A percentile compares a stretch with the other conserved stretches of the same genome.
These are phyloP conservation scores for Alectoris magna DNA, from an alignment of 2,797 vertebrate species.

Conservation along the genomic window DNA sequence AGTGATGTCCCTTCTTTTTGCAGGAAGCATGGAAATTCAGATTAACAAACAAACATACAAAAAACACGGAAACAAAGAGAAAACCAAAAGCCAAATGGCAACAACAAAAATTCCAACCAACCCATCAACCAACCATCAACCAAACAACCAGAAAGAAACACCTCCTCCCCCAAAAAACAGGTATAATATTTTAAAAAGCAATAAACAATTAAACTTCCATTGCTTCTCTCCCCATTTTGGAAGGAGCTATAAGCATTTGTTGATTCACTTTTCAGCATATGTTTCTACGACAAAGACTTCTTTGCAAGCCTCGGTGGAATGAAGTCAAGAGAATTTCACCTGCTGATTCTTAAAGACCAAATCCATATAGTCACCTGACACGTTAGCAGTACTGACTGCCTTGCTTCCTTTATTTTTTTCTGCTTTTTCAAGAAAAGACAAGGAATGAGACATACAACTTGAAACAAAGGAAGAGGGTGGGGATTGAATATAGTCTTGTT, in stretches of 20 bases:
- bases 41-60: not conserved
- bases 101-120: fast-evolving
- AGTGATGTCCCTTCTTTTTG: not conserved
- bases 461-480: not conserved
- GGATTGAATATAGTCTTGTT: not conserved
- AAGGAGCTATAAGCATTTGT: not conserved
- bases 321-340: not conserved
- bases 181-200: not conserved
- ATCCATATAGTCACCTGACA: not conserved
- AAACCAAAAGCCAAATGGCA: not conserved
- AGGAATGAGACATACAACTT: not conserved
- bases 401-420: fast-evolving
- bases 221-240: not conserved
- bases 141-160: not conserved
- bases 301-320: not conserved
- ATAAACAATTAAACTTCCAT: not conserved
- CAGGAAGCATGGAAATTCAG: not conserved
- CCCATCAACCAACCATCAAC: not conserved
- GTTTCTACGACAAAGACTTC: not conserved
- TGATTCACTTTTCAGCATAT: not conserved
- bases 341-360: not conserved
- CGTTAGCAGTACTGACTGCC: not conserved
- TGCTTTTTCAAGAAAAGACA: not conserved
- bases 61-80: not conserved
- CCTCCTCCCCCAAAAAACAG: not conserved